Conservation (phyloP, 1,140 invertebrate species). For the Mamestra configurata region DNA sequence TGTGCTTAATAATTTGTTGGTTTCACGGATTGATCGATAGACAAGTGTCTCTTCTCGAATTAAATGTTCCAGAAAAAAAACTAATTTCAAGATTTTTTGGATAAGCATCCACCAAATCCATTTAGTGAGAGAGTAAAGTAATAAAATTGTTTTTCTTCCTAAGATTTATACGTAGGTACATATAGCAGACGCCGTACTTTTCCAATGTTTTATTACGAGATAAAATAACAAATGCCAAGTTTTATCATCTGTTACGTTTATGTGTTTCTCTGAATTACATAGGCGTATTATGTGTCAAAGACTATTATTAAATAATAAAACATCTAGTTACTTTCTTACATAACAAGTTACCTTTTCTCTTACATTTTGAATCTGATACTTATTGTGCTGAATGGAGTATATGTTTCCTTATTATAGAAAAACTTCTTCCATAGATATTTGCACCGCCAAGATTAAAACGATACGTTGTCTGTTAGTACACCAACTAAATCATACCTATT, state of each 20-base stretch:
- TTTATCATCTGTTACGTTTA: constrained; percentile 41
- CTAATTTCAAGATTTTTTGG: neutral
- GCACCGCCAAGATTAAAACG: too few species aligned
- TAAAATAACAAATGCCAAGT: constrained; percentile 33
- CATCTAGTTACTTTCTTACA: too few species aligned
- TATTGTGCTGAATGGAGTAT: too few species aligned
- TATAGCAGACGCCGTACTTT: neutral
- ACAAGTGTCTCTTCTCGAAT: neutral
- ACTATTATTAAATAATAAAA: neutral
- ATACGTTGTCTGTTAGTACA: too few species aligned
- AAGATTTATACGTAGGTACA: constrained; percentile 28
- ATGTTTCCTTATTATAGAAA: too few species aligned
- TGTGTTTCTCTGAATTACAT: constrained; percentile 2
- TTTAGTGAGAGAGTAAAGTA: constrained; percentile 3
- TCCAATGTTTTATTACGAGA: constrained; percentile 34
- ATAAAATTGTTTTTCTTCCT: constrained; percentile 30
- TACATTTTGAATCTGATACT: too few species aligned
- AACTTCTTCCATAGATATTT: too few species aligned
- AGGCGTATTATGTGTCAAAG: neutral
- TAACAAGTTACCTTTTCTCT: too few species aligned
- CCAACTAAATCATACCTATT: too few species aligned
- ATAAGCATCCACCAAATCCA: constrained; percentile 20
- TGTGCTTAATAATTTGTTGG: neutral
- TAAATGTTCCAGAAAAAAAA: neutral
- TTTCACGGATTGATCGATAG: neutral